Percentiles rank a stretch among this genome's conserved stretches.
Evolutionary conservation across 2,797 vertebrate genomes (phyloP).

Genomic region (Micropoecilia bifurca): DNA sequence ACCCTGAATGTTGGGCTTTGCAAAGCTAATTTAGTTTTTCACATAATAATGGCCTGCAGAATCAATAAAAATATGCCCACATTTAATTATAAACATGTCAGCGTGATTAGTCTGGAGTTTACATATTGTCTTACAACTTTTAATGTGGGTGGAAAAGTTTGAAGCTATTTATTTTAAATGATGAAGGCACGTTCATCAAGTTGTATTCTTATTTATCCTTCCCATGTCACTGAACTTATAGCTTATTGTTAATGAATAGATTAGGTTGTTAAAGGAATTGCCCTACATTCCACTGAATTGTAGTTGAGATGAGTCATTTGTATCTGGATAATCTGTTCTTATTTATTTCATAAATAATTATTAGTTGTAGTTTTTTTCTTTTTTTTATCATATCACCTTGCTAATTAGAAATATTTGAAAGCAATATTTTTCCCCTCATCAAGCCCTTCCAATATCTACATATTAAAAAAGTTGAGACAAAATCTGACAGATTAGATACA

Average conservation of each 20-base stretch:
- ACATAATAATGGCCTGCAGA: not conserved
- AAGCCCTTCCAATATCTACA: no score
- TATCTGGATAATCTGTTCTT: not conserved
- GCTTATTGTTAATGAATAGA: not conserved
- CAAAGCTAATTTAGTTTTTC: not conserved
- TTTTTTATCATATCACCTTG: no score
- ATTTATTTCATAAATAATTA: not conserved
- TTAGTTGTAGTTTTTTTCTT: no score
- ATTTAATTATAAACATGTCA: not conserved
- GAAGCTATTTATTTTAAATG: not conserved
- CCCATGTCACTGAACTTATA: not conserved
- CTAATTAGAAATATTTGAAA: no score
- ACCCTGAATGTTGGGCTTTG: not conserved
- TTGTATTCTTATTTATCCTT: not conserved
- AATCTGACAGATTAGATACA: no score
- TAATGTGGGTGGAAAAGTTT: not conserved
- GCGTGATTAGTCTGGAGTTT: not conserved
- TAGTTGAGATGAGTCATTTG: not conserved
- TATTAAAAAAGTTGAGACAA: no score
- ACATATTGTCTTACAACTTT: not conserved
- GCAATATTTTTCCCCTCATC: no score
- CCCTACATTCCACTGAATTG: not conserved
- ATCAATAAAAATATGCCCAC: not conserved
- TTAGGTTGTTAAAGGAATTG: not conserved
- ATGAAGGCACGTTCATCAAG: not conserved